Percentiles rank a stretch among this genome's conserved stretches.
These are phyloP conservation scores for Acanthis flammea DNA, from an alignment of 2,797 vertebrate species.

Conservation along the genomic window DNA sequence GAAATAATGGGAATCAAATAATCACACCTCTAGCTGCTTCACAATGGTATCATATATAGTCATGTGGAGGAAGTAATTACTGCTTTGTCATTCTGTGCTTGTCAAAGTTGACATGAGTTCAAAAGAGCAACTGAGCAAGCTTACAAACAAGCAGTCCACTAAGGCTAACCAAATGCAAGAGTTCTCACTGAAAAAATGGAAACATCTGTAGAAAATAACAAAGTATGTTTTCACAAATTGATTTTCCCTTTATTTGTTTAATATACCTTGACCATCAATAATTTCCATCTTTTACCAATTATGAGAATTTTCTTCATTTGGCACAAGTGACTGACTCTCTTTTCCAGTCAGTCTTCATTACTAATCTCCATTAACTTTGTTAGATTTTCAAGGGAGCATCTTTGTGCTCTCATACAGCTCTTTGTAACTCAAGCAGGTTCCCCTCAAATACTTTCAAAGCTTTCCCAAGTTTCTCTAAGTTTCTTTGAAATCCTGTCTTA, in stretches of 20 bases:
- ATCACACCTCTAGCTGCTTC: not conserved
- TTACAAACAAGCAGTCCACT: not conserved
- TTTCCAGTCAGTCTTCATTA: not conserved
- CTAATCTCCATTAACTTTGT: not conserved
- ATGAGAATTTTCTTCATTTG: not conserved
- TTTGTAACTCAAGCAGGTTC: not conserved
- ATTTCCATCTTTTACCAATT: not conserved
- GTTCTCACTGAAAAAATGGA: not conserved
- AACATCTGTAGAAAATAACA: not conserved
- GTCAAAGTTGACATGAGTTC: not conserved
- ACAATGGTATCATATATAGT: rapidly evolving
- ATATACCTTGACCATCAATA: not conserved
- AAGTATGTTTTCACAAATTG: not conserved
- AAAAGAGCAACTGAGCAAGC: not conserved
- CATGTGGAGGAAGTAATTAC: not conserved
- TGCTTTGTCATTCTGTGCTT: not conserved
- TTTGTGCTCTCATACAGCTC: not conserved
- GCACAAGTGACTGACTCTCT: rapidly evolving
- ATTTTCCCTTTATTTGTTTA: not conserved
- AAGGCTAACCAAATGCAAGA: not conserved
- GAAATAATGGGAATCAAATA: not conserved
- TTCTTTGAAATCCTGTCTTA: not conserved
- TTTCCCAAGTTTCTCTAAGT: not conserved
- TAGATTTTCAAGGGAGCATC: not conserved
- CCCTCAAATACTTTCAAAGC: not conserved